Conservation (phyloP, 1,140 invertebrate species). For the Oedothorax gibbosus region DNA sequence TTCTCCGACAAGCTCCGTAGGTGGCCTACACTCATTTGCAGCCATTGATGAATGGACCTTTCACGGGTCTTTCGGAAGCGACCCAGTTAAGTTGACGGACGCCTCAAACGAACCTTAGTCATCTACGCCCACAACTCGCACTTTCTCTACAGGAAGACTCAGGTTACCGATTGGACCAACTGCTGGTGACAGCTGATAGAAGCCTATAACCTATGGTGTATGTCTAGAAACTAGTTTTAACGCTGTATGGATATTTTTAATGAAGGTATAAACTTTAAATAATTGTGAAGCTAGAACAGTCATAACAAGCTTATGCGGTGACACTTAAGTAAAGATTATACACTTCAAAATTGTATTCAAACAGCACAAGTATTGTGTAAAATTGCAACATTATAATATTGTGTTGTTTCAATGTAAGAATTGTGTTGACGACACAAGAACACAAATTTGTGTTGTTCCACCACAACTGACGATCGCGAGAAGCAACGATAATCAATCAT, state of each 20-base stretch:
- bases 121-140: neutral
- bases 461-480: too few species aligned
- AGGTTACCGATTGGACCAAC: neutral
- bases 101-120: constrained; percentile 31
- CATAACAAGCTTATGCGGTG: neutral
- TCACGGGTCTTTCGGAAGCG: neutral
- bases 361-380: too few species aligned
- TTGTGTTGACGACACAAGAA: too few species aligned
- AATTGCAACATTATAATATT: too few species aligned
- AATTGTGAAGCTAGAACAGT: neutral
- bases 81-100: constrained; percentile 17
- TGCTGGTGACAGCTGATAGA: neutral
- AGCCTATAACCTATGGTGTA: neutral
- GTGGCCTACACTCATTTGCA: constrained; percentile 10
- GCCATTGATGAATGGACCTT: neutral
- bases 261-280: neutral
- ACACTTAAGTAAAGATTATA: neutral
- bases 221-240: neutral
- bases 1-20: neutral
- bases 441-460: too few species aligned
- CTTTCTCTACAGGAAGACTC: neutral
- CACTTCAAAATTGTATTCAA: too few species aligned
- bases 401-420: too few species aligned
- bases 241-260: neutral
- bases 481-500: too few species aligned